These are phyloP conservation scores for Polydrusus pterygomalis DNA, from an alignment of 2,888 invertebrate genomes.

Conservation along the genomic window DNA sequence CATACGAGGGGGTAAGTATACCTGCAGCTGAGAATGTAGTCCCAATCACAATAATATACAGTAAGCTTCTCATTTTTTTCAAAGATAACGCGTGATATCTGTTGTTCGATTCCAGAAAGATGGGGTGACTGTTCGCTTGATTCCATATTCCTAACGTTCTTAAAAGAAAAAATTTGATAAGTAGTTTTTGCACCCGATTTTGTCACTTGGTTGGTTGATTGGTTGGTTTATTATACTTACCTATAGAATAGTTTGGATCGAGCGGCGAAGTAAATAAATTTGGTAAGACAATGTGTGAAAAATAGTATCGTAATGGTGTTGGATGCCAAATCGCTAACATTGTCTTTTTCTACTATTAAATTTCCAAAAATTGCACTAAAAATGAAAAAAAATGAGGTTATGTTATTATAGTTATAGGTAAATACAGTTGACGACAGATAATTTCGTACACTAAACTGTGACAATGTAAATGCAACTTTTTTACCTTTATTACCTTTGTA, in stretches of 20 bases:
- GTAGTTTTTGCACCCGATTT: too few species aligned
- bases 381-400: conserved; percentile 14
- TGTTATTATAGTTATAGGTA: too few species aligned
- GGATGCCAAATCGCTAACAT: conserved; percentile 82
- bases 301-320: conserved; percentile 89
- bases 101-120: conserved; percentile 87
- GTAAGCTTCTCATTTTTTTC: conserved; percentile 83
- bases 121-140: conserved; percentile 87
- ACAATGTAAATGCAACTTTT: too few species aligned
- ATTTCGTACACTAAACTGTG: too few species aligned
- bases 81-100: conserved; percentile 83
- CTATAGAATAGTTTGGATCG: conserved; percentile 85
- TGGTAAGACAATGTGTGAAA: conserved; percentile 85
- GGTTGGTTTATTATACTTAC: conserved; percentile 72
- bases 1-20: too few species aligned
- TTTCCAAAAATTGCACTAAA: conserved; percentile 78
- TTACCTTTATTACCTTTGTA: too few species aligned
- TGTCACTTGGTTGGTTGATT: too few species aligned
- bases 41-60: conserved; percentile 79
- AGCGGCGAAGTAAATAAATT: conserved; percentile 82
- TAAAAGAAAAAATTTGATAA: conserved; percentile 19
- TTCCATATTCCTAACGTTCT: conserved; percentile 89
- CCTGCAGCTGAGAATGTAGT: conserved; percentile 78
- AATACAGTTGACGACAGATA: too few species aligned
- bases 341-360: conserved; percentile 82